Percentiles rank a stretch among this genome's conserved stretches.
phyloP scores from a whole-genome alignment of 2,797 vertebrate genomes.

The Mus minutoides region DNA sequence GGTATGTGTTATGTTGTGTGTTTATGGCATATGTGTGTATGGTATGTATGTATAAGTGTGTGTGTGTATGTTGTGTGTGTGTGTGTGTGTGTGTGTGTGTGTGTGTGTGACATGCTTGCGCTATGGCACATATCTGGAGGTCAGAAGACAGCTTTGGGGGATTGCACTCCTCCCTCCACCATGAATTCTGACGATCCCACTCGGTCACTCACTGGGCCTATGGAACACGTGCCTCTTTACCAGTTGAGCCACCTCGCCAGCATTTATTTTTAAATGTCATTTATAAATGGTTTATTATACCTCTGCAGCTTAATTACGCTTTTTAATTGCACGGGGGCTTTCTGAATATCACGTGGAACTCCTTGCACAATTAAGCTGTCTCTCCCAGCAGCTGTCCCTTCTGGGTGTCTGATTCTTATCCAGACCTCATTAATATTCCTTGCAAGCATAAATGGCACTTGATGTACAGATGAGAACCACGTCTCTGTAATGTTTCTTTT shows the following conservation, averaged over 20 bases:
- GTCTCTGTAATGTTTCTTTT: constrained; percentile 2
- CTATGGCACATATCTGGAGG: background rate
- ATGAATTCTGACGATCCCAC: no score
- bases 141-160: background rate
- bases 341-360: constrained; percentile 72
- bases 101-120: no score
- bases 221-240: no score
- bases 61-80: background rate
- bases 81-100: background rate
- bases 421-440: constrained; percentile 79
- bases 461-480: constrained; percentile 52
- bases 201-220: no score
- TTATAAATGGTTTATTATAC: constrained; percentile 71
- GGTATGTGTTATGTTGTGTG: background rate
- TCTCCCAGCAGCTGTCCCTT: constrained; percentile 71
- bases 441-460: constrained; percentile 62
- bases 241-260: background rate
- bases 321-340: constrained; percentile 67
- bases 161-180: background rate
- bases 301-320: constrained; percentile 58
- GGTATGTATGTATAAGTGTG: background rate
- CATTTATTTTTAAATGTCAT: constrained; percentile 35
- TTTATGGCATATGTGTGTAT: no score
- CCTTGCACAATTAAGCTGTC: constrained; percentile 67
- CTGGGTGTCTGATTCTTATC: constrained; percentile 78